Evolutionary conservation across 2,113 vertebrate genomes (phyloP).

Genomic region (Podilymbus podiceps): DNA sequence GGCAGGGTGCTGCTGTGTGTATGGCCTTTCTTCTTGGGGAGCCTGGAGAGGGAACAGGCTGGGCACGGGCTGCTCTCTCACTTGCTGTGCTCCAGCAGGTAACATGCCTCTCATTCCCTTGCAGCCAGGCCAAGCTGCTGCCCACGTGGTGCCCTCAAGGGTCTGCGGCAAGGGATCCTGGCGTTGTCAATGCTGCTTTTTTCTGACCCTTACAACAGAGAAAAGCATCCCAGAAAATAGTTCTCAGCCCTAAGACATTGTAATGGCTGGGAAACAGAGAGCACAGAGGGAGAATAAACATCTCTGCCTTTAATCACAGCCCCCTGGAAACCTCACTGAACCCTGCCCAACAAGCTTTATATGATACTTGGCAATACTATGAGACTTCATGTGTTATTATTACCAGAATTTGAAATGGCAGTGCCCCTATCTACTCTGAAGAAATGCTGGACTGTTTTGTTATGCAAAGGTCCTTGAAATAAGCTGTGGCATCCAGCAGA

Average conservation of each 20-base stretch:
- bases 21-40: background rate
- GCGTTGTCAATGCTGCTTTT: background rate
- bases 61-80: background rate
- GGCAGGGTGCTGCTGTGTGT: background rate
- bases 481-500: background rate
- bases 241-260: background rate
- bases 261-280: background rate
- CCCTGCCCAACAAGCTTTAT: background rate
- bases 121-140: background rate
- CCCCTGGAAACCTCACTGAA: background rate
- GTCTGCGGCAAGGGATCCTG: background rate
- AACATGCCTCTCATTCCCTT: background rate
- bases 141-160: background rate
- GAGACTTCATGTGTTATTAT: background rate
- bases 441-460: background rate
- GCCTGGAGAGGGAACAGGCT: accelerated
- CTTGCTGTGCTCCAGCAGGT: background rate
- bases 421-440: background rate
- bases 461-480: background rate
- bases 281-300: background rate
- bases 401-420: background rate
- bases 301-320: background rate
- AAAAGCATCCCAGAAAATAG: background rate
- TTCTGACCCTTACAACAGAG: background rate
- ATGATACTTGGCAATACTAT: background rate